phyloP scores from a whole-genome alignment of 2,888 invertebrate species.

The Synanthedon tipuliformis region DNA sequence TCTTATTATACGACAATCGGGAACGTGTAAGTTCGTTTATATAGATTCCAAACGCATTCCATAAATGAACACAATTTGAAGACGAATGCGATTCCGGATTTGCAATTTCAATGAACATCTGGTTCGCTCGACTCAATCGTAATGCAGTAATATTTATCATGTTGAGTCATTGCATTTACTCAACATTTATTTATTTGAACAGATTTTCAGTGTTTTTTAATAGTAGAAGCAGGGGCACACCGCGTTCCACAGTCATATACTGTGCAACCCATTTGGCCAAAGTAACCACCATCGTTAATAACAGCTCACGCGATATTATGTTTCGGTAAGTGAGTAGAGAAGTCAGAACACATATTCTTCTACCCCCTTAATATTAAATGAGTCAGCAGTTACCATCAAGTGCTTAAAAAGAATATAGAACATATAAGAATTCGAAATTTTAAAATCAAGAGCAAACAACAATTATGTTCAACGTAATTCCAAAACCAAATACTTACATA shows the following conservation, averaged over 20 bases:
- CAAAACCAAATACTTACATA: background rate
- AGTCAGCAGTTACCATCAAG: too few relatives aligned
- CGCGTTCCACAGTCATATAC: too few relatives aligned
- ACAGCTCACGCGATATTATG: too few relatives aligned
- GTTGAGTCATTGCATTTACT: slow-evolving; percentile 2
- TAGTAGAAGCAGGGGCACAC: too few relatives aligned
- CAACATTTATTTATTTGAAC: background rate
- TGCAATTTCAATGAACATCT: slow-evolving; percentile 48
- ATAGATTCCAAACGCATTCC: slow-evolving; percentile 60
- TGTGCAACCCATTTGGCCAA: too few relatives aligned
- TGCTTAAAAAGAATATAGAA: too few relatives aligned
- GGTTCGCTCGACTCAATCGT: slow-evolving; percentile 36
- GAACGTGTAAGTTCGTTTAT: slow-evolving; percentile 47
- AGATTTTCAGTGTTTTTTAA: background rate
- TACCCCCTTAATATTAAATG: too few relatives aligned
- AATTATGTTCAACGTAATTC: background rate
- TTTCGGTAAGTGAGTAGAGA: too few relatives aligned
- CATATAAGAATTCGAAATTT: too few relatives aligned
- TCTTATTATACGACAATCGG: slow-evolving; percentile 21
- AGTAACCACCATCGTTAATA: too few relatives aligned
- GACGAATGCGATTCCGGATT: slow-evolving; percentile 54
- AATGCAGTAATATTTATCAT: slow-evolving; percentile 44
- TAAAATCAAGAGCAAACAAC: background rate
- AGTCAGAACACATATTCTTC: too few relatives aligned
- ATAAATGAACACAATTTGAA: slow-evolving; percentile 65